Conservation (phyloP, 2,113 vertebrate species). For the Osmerus mordax region DNA sequence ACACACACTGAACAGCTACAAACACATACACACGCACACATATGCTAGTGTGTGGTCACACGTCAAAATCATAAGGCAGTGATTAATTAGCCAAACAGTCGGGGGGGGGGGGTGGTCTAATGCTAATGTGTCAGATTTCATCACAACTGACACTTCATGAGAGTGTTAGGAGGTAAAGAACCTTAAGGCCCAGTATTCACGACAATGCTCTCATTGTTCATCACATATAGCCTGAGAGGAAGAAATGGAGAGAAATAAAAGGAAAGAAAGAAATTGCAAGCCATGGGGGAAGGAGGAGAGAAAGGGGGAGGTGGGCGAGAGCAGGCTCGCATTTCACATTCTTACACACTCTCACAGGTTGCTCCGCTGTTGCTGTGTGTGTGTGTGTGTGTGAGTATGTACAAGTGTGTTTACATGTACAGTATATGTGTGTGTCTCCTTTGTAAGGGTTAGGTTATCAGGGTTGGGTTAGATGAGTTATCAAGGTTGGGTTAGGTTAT, state of each 20-base stretch:
- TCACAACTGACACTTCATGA: constrained; percentile 47
- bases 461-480: too few relatives aligned
- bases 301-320: not conserved
- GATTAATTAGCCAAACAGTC: constrained; percentile 49
- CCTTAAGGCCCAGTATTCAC: constrained; percentile 30
- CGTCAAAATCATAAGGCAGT: constrained; percentile 45
- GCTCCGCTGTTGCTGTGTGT: constrained; percentile 53
- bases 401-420: too few relatives aligned
- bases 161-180: constrained; percentile 10
- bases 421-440: too few relatives aligned
- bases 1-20: constrained; percentile 3
- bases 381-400: constrained; percentile 6
- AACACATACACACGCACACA: not conserved
- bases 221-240: constrained; percentile 12
- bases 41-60: constrained; percentile 29
- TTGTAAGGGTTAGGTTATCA: too few relatives aligned
- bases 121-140: constrained; percentile 56
- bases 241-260: constrained; percentile 32
- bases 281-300: not conserved
- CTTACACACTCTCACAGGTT: constrained; percentile 55
- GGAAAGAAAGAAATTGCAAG: constrained; percentile 14
- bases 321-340: constrained; percentile 55
- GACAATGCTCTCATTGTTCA: constrained; percentile 42
- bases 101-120: constrained; percentile 27
- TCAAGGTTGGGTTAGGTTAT: too few relatives aligned